These are phyloP conservation scores for Bubo blakistoni DNA, from an alignment of 2,113 vertebrate genomes.

Conservation along the genomic window DNA sequence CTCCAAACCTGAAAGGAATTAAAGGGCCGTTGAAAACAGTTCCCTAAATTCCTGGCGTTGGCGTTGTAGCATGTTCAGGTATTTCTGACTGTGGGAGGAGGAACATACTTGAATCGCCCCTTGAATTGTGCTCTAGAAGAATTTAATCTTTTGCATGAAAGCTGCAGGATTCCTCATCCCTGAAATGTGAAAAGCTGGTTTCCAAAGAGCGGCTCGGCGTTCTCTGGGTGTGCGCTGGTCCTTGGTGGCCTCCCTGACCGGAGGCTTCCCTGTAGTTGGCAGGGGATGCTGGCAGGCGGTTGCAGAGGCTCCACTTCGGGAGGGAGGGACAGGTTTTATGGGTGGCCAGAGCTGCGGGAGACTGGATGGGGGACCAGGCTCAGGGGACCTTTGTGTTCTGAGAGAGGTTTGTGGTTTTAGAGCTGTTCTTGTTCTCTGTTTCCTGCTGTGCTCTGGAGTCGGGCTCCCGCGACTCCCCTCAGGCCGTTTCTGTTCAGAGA, in stretches of 20 bases:
- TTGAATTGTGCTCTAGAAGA: not conserved
- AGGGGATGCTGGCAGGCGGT: not conserved
- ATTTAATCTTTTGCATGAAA: not conserved
- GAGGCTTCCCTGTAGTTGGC: not conserved
- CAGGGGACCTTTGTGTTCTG: not conserved
- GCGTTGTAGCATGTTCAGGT: not conserved
- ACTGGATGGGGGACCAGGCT: no score
- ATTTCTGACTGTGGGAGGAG: not conserved
- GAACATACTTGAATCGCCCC: not conserved
- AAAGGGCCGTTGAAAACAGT: not conserved
- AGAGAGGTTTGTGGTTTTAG: not conserved
- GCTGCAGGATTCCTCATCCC: not conserved
- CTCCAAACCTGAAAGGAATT: not conserved
- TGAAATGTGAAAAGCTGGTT: not conserved
- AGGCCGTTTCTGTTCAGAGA: not conserved
- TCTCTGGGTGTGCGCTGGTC: not conserved
- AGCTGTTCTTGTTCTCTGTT: not conserved
- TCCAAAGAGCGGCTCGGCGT: not conserved
- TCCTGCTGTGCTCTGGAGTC: not conserved
- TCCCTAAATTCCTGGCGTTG: not conserved
- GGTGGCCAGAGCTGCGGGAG: not conserved
- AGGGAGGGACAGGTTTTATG: not conserved
- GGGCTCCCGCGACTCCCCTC: not conserved
- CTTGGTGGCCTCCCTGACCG: rapidly evolving
- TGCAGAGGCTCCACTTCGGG: not conserved